Evolutionary conservation across 1,140 invertebrate genomes (phyloP).

Genomic region (Heliconius congener): DNA sequence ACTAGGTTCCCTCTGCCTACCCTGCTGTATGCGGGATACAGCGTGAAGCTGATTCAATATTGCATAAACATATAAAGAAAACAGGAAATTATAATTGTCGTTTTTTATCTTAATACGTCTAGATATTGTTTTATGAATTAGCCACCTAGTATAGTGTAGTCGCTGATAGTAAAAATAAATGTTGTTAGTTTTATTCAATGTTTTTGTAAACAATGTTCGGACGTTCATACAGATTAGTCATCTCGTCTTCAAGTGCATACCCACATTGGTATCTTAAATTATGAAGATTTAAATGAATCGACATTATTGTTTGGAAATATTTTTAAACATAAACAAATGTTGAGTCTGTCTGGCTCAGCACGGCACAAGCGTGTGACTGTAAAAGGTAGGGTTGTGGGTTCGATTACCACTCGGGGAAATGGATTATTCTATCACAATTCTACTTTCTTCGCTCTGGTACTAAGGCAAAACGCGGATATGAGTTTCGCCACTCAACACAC

Average conservation of each 20-base stretch:
- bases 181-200: background rate
- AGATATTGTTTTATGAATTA: background rate
- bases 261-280: constrained; percentile 3
- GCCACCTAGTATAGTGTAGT: background rate
- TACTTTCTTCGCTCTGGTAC: no score
- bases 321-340: constrained; percentile 12
- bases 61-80: background rate
- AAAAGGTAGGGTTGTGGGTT: no score
- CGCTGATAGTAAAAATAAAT: background rate
- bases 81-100: no score
- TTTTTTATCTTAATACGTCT: background rate
- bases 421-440: no score
- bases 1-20: no score
- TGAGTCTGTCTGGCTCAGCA: background rate
- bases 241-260: constrained; percentile 7
- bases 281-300: constrained; percentile 1
- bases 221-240: constrained; percentile 22
- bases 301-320: background rate
- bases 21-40: no score
- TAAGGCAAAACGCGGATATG: no score
- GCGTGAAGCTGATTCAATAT: background rate
- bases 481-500: no score
- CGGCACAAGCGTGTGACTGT: no score
- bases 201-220: constrained; percentile 29
- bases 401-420: no score